Evolutionary conservation across 2,113 vertebrate genomes (phyloP), one percentile per base, ranked within the genome.

Genomic region (Atlantisia rogersi): DNA sequence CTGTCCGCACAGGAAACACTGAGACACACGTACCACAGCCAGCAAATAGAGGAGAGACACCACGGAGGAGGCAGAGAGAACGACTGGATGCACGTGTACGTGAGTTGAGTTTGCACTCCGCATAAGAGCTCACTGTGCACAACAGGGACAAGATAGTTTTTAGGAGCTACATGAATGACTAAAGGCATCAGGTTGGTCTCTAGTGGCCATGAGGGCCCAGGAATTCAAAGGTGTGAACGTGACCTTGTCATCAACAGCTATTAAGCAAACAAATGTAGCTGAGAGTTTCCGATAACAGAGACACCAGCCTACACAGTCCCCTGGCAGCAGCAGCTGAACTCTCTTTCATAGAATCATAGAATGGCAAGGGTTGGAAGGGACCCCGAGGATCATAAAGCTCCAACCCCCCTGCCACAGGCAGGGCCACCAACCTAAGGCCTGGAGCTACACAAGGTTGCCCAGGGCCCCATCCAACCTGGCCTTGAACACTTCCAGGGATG

Each of bases 221-320:
- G 82, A 95, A 91, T 91, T 75, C 95, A 78, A 76, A 89, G 87
- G 84, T 91, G 82, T 80, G 84, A 96, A 90, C 89, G 15, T 59
- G 81, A 95, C 95, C 91, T 87, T 95, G 90, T 94, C 95, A 91
- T 65, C 94, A 91, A 46, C 91, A 89, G 81, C 81, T 73, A 40
- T 74, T 87, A 76, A 76, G 50, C 70, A 95, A 81, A 86, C 44
- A 92, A 86, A 76, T 19, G 28, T 67, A 87, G 78, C 50, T 37
- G 3, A 56, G 53, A 74, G 62, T 79, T 90, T 86, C 67, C 69
- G 46, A 1, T 53, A 90, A 78, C 46, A 79, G 56, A 91, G 76
- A 64, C 48, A 40, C 4, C 21, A 55, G 8, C 42, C 64, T 82
- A 48, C 50, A 22, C 0, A 25, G 40, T 86, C 70, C 89, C 87